Percentiles rank a stretch among this genome's conserved stretches.
Evolutionary conservation across 2,888 invertebrate species (phyloP).

Genomic region (Epistrophella euchroma): DNA sequence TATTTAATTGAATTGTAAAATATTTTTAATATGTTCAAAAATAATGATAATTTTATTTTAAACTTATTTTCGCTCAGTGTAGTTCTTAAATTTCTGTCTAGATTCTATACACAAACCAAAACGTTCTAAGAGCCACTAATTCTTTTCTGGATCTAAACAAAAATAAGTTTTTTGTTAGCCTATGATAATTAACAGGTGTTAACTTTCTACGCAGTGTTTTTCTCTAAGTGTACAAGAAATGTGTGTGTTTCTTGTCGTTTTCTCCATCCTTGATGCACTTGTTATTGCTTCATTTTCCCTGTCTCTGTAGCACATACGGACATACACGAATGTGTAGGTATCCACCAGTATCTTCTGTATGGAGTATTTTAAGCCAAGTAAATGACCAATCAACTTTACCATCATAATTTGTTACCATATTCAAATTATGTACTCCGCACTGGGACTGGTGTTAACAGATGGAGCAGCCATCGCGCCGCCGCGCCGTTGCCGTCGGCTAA

Average conservation of each 20-base stretch:
- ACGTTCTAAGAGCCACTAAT: not conserved
- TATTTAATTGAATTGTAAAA: too few species aligned
- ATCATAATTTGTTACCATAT: constrained; percentile 76
- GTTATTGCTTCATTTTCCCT: constrained; percentile 74
- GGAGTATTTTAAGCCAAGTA: constrained; percentile 65
- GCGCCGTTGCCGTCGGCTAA: not conserved
- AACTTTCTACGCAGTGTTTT: not conserved
- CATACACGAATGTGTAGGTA: not conserved
- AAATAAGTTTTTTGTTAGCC: not conserved
- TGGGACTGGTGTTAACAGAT: constrained; percentile 74
- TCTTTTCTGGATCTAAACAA: not conserved
- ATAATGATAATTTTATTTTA: too few species aligned
- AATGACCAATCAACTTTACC: constrained; percentile 73
- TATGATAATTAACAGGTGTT: not conserved
- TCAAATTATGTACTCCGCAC: constrained; percentile 73
- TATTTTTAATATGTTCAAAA: too few species aligned
- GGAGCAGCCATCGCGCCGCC: constrained; percentile 37
- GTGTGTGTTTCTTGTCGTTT: constrained; percentile 38
- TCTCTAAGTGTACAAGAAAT: constrained; percentile 17
- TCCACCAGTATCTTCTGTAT: constrained; percentile 7
- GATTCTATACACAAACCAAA: too few species aligned
- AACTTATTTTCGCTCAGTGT: too few species aligned
- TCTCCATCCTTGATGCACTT: constrained; percentile 56
- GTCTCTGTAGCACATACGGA: constrained; percentile 19
- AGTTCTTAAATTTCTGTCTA: too few species aligned